Conservation (phyloP, 1,140 invertebrate species). For the Papilio dardanus region DNA sequence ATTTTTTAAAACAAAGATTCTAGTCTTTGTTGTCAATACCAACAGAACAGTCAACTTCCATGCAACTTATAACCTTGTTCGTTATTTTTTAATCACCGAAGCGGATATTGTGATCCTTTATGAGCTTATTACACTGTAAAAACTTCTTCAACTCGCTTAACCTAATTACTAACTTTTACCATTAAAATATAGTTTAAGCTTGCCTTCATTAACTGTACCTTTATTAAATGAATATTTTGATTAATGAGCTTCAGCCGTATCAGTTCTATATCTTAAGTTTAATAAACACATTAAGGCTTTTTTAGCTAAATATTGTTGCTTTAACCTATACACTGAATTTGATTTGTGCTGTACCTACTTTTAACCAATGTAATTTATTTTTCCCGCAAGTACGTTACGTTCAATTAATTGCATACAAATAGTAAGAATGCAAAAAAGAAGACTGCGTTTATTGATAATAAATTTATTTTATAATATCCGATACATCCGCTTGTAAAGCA, state of each 20-base stretch:
- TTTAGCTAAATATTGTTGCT: too few species aligned
- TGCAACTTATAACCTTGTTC: background rate
- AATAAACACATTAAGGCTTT: background rate
- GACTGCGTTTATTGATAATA: background rate
- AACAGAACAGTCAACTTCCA: background rate
- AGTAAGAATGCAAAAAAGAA: background rate
- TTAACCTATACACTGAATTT: too few species aligned
- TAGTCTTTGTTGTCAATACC: too few species aligned
- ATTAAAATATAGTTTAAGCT: background rate
- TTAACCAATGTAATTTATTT: background rate
- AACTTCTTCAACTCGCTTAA: background rate
- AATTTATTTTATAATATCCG: background rate
- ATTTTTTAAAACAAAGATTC: too few species aligned
- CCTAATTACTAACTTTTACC: conserved; percentile 12
- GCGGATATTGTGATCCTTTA: background rate
- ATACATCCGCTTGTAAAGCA: conserved; percentile 21
- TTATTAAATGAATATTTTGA: conserved; percentile 16
- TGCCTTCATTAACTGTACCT: background rate
- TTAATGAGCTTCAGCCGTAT: background rate
- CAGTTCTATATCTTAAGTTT: background rate
- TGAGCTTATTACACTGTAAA: background rate
- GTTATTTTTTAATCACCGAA: background rate
- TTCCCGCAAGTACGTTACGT: background rate
- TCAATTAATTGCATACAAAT: background rate
- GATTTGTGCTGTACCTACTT: background rate